phyloP scores from a whole-genome alignment of 2,888 invertebrate genomes.

The Brachypalpus laphriformis region DNA sequence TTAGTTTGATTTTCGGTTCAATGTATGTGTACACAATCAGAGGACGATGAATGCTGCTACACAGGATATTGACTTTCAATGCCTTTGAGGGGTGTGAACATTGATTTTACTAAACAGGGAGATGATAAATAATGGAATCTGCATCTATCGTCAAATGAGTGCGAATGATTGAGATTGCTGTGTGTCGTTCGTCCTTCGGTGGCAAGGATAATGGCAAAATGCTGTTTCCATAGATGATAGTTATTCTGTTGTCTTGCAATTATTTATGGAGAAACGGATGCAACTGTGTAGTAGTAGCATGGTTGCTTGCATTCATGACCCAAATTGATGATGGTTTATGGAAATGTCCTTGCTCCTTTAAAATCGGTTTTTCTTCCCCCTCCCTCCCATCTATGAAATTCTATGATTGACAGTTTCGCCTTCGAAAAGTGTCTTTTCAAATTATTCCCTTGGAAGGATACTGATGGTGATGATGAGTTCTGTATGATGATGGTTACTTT shows the following conservation, averaged over 20 bases:
- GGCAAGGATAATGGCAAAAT: constrained; percentile 66
- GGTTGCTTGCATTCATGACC: constrained; percentile 65
- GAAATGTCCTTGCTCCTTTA: constrained; percentile 55
- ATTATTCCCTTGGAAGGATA: constrained; percentile 43
- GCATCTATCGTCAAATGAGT: constrained; percentile 3
- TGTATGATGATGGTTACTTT: constrained; percentile 8
- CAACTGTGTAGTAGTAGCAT: constrained; percentile 13
- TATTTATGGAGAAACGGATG: constrained; percentile 41
- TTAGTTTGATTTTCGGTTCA: constrained; percentile 30
- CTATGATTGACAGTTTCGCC: constrained; percentile 31
- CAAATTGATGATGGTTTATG: constrained; percentile 66
- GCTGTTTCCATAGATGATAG: constrained; percentile 45
- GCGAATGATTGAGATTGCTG: background rate
- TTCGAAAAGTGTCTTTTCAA: constrained; percentile 46
- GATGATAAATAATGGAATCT: constrained; percentile 46
- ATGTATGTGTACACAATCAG: background rate
- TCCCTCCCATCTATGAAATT: background rate
- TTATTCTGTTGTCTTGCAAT: constrained; percentile 57
- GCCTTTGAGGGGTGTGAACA: constrained; percentile 3
- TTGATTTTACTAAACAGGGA: constrained; percentile 32
- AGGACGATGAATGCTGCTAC: constrained; percentile 4
- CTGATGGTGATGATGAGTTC: constrained; percentile 15
- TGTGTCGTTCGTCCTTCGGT: constrained; percentile 43
- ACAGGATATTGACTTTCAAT: constrained; percentile 62
- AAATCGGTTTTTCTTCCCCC: background rate